Base-by-base conservation (phyloP, 2,888 invertebrate genomes). In the Gari tellinella region DNA sequence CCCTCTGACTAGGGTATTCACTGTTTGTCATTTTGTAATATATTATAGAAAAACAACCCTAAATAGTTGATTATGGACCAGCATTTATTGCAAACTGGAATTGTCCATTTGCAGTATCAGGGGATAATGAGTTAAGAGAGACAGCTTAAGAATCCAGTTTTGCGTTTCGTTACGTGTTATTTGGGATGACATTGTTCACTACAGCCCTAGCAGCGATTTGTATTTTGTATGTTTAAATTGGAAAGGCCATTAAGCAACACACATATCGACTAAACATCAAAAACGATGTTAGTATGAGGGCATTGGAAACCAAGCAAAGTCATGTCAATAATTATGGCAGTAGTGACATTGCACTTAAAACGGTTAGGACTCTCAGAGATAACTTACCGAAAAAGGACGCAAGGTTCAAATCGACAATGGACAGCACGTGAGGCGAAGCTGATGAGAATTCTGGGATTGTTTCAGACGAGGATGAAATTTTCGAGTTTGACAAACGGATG, bases 201-300 rank as follows among this genome's bases (percentile, higher is more conserved):
- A 17, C 60, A 21, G 60, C 70, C 0, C 67, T 74, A 25, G 23
- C 61, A 8, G 53, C 65, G 7, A 78, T 78, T 7, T 78, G 78
- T 65, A 49, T 78, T 15, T 23, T 78, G 31, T 78, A 78, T 23
- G 63, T 64, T 40, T 78, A 74, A 26, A 74, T 74, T 53, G 78
- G 78, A 1, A 51, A 26, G 14, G 67, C 64, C 14, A 78, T 78
- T 3, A 70, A 73, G 37, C 63, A 53, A 14, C 78, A 74, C 37
- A 70, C 62, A 5, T 40, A 67, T 2, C 62, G 65, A 38, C 70
- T 68, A 40, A 65, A 67, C 31, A 55, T 70, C 4, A 73, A 73
- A 26, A n/a, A 69, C 14, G 60, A 72, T 17, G 40, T 70, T 14
- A 78, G 73, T 23, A 26, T 72, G 7, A 74, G 56, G 4, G 73